Conservation (phyloP, 2,797 vertebrate species). For the Cichlasoma orientale region DNA sequence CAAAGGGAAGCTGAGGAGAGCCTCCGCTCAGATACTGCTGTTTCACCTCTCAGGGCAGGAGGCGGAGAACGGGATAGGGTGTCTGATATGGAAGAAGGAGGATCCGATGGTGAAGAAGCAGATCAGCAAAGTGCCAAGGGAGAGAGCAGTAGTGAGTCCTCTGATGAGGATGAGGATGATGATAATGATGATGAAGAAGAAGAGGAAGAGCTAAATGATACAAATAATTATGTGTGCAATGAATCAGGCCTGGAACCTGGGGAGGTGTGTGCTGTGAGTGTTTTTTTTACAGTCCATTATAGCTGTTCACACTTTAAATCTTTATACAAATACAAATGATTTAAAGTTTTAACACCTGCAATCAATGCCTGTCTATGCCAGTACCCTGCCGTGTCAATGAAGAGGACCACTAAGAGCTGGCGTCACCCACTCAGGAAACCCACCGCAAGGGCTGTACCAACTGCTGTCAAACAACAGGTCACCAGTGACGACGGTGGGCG, state of each 20-base stretch:
- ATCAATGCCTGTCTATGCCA: conserved; percentile 40
- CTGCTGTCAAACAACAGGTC: conserved; percentile 90
- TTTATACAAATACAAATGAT: conserved; percentile 15
- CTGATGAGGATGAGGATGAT: conserved; percentile 42
- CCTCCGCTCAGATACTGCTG: conserved; percentile 18
- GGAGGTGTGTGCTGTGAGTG: conserved; percentile 80
- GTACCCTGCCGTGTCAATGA: conserved; percentile 76
- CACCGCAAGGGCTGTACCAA: conserved; percentile 89
- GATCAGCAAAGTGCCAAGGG: conserved; percentile 56
- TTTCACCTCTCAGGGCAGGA: conserved; percentile 25
- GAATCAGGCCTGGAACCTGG: conserved; percentile 82
- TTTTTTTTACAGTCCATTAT: neutral
- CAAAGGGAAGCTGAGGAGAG: conserved; percentile 43
- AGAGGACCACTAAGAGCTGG: conserved; percentile 90
- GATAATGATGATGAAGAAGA: conserved; percentile 50
- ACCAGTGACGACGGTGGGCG: conserved; percentile 89
- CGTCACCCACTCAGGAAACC: conserved; percentile 93
- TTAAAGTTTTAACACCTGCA: conserved; percentile 11
- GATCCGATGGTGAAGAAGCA: conserved; percentile 55
- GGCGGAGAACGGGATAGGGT: conserved; percentile 43
- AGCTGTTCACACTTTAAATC: conserved; percentile 6
- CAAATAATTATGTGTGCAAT: conserved; percentile 75
- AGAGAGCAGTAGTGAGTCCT: conserved; percentile 68
- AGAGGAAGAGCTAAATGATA: conserved; percentile 72
- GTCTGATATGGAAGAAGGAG: conserved; percentile 68